Conservation (phyloP, 2,888 invertebrate species). For the Rhopalosiphum nymphaeae region DNA sequence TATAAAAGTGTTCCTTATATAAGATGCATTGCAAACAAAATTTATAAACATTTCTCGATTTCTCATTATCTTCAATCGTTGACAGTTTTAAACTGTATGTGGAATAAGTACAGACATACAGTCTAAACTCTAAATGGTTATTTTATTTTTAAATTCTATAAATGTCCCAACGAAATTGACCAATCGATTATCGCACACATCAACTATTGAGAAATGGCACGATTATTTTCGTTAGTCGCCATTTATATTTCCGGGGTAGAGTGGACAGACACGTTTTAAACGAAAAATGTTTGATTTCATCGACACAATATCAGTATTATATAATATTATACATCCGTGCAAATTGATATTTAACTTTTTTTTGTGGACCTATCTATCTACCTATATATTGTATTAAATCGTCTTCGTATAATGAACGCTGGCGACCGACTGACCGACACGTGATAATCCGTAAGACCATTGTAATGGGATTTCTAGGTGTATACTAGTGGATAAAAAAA, state of each 20-base stretch:
- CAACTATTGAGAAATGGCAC: background rate
- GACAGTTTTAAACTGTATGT: background rate
- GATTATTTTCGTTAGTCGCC: background rate
- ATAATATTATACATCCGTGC: background rate
- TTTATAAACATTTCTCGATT: constrained; percentile 1
- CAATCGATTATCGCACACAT: constrained; percentile 28
- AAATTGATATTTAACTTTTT: constrained; percentile 26
- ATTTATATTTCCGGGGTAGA: background rate
- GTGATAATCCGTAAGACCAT: constrained; percentile 18
- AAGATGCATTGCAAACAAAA: background rate
- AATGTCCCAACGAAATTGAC: background rate
- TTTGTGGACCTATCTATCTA: background rate
- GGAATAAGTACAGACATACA: background rate
- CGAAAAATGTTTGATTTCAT: background rate
- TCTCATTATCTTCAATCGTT: background rate
- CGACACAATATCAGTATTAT: background rate
- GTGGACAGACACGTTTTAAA: constrained; percentile 14
- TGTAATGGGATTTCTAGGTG: constrained; percentile 33
- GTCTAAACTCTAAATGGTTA: background rate
- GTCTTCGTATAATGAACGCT: background rate
- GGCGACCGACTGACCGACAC: constrained; percentile 45
- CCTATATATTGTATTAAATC: background rate
- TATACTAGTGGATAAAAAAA: background rate
- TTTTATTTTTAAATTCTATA: constrained; percentile 27
- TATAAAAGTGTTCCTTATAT: background rate